phyloP scores from a whole-genome alignment of 37 sponge, comb jelly and placozoan species.

The Agelas oroides region DNA sequence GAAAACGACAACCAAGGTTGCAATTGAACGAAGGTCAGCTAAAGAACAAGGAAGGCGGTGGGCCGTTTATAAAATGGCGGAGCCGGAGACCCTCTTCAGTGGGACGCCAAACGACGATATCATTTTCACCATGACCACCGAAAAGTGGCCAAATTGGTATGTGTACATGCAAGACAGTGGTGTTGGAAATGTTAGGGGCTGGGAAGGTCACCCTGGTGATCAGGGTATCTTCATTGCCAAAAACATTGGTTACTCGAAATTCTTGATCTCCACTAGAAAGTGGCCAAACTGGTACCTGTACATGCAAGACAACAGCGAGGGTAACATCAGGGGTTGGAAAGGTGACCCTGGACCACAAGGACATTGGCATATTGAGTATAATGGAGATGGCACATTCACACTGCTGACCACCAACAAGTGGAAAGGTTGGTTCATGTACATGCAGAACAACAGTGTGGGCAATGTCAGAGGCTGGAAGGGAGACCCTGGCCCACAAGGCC shows the following conservation, averaged over 20 bases:
- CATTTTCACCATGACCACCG: too few relatives aligned
- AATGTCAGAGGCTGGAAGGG: not conserved
- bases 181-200: not conserved
- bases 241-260: too few relatives aligned
- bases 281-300: not conserved
- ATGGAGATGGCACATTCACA: not conserved
- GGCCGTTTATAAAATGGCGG: too few relatives aligned
- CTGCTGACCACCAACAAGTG: not conserved
- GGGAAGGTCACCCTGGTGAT: too few relatives aligned
- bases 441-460: not conserved
- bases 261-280: not conserved
- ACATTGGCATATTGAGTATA: not conserved
- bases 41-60: too few relatives aligned
- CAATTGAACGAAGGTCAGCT: too few relatives aligned
- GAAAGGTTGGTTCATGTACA: not conserved
- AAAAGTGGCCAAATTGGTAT: not conserved
- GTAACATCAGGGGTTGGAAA: not conserved
- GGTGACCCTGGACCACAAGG: too few relatives aligned
- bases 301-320: not conserved
- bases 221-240: too few relatives aligned
- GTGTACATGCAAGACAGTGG: not conserved
- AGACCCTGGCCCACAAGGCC: not conserved
- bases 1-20: too few relatives aligned
- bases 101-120: too few relatives aligned
- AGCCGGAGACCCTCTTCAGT: too few relatives aligned